These are phyloP conservation scores for Todiramphus chloris DNA, from an alignment of 2,113 vertebrate genomes.

Conservation along the genomic window DNA sequence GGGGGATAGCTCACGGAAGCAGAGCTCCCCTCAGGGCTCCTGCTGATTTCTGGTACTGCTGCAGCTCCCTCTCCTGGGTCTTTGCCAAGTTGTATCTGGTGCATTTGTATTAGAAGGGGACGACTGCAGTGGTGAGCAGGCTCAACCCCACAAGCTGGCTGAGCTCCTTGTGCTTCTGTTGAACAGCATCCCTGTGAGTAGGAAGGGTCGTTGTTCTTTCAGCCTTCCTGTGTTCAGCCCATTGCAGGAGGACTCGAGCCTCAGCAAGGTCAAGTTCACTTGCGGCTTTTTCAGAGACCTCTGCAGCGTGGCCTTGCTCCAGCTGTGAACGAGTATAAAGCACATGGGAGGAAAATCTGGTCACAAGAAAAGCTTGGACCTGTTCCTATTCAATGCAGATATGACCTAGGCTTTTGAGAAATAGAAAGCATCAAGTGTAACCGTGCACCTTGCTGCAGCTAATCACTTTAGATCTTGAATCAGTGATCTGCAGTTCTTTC, in stretches of 20 bases:
- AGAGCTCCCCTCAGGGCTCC: background rate
- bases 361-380: background rate
- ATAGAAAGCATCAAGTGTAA: background rate
- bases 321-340: background rate
- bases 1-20: background rate
- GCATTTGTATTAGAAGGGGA: background rate
- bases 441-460: background rate
- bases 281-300: background rate
- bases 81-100: accelerated
- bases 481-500: background rate
- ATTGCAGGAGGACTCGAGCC: background rate
- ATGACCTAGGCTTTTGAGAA: background rate
- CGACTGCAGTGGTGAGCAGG: accelerated
- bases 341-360: background rate
- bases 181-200: accelerated
- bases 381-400: no score
- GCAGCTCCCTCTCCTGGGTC: background rate
- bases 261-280: background rate
- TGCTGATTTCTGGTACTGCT: background rate
- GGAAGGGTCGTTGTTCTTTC: background rate
- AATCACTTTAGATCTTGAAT: background rate
- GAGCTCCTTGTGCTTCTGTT: background rate
- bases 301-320: accelerated
- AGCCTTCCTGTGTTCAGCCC: background rate
- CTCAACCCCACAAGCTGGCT: background rate